Evolutionary conservation across 1,140 invertebrate genomes (phyloP), one percentile per base, ranked within the genome.

Genomic region (Colletes latitarsis): DNA sequence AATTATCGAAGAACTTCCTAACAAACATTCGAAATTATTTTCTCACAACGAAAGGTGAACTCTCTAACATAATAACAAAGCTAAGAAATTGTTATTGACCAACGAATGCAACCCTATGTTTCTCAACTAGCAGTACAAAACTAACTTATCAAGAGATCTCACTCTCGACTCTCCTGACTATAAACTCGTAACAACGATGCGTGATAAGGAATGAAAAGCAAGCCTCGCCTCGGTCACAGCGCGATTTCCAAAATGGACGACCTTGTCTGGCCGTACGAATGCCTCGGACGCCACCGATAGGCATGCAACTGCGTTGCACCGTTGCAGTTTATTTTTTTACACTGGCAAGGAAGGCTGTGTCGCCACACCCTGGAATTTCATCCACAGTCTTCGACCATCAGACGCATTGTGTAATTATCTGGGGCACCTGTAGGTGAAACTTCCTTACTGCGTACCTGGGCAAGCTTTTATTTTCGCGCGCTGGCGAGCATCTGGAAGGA

Each of bases 361-460:
- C 66, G 88, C 90, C 91, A 91, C 91, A 86, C 92, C 91, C 90
- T 89, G 87, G 91, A 92, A 92, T 93, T 92, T 92, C 82, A 85
- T 82, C 78, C 70, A 55, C 66, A 53, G 69, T 82, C 53, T 55
- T 78, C 58, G 77, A 73, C 15, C 76, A 70, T 78, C 69, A 30
- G 46, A 72, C 88, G 87, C 82, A 83, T 88, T 89, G 64, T 70
- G 70, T 52, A 81, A 84, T 55, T 81, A 63, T 67, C 58, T 73
- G 57, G 74, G 52, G 55, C 53, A 82, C 63, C 63, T 79, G 58
- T 60, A 71, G 49, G 63, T 69, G 55, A 77, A 49, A 49, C 70
- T 55, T 46, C 57, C 30, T 12, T n/a, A 4, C 70, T 17, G 21
- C 58, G n/a, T 52, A 52, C 52, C 21, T 21, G 1, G 19, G 30